Conservation (phyloP, 2,797 vertebrate genomes). For the Cryptoblepharus egeriae region DNA sequence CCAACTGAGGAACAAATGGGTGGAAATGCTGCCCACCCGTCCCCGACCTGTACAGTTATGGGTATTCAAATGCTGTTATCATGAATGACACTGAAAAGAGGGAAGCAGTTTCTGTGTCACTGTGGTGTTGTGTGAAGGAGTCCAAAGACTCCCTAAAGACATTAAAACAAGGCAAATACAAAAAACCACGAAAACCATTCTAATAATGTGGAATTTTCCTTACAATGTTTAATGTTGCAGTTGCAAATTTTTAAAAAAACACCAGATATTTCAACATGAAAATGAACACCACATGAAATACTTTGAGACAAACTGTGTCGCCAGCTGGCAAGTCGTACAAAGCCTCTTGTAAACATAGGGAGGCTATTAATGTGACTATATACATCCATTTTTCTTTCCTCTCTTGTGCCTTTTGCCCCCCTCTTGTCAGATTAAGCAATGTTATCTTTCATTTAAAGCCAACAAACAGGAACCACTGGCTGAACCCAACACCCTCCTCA, state of each 20-base stretch:
- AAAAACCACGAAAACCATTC: background rate
- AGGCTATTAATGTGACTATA: background rate
- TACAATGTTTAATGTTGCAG: constrained; percentile 6
- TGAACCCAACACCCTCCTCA: constrained; percentile 6
- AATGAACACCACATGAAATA: constrained; percentile 36
- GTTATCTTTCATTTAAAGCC: constrained; percentile 55
- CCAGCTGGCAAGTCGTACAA: background rate
- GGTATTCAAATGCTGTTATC: background rate
- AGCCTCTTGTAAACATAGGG: constrained; percentile 1
- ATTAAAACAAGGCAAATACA: background rate
- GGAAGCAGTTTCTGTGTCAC: background rate
- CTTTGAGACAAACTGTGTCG: constrained; percentile 16
- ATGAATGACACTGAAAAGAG: background rate
- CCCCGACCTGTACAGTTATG: background rate
- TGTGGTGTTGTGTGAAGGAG: background rate
- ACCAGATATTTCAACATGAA: constrained; percentile 46
- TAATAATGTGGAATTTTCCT: background rate
- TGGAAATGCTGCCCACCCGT: background rate
- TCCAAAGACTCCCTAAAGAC: background rate
- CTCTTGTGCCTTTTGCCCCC: background rate
- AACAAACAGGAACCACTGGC: constrained; percentile 44
- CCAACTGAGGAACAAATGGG: background rate
- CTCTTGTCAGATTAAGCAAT: constrained; percentile 28
- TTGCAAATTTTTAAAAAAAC: constrained; percentile 8
- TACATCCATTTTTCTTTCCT: background rate